phyloP scores from a whole-genome alignment of 2,797 vertebrate genomes.

The Anniella stebbinsi region DNA sequence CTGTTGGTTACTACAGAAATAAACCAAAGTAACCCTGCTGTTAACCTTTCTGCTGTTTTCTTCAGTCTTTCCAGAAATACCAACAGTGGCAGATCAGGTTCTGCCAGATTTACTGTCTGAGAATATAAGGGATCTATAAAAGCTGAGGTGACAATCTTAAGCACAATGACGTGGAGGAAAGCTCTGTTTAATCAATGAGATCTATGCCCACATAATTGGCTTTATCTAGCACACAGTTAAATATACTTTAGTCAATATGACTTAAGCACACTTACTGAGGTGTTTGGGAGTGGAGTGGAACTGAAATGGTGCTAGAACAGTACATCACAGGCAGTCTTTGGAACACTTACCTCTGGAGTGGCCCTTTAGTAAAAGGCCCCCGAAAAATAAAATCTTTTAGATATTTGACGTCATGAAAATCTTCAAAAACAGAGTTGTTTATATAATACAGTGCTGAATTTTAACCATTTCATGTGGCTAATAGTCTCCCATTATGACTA shows the following conservation, averaged over 20 bases:
- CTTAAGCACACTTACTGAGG: background rate
- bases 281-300: slow-evolving; percentile 21
- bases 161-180: background rate
- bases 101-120: background rate
- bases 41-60: slow-evolving; percentile 6
- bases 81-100: background rate
- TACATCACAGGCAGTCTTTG: slow-evolving; percentile 50
- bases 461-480: slow-evolving; percentile 23
- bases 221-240: background rate
- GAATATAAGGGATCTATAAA: background rate
- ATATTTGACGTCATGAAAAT: slow-evolving; percentile 62
- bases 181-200: background rate
- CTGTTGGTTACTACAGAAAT: background rate
- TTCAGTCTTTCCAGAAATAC: background rate
- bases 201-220: background rate
- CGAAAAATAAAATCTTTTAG: slow-evolving; percentile 51
- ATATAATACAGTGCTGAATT: slow-evolving; percentile 42
- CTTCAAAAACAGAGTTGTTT: slow-evolving; percentile 36
- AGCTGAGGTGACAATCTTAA: background rate
- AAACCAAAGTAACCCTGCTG: background rate
- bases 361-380: slow-evolving; percentile 17
- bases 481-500: slow-evolving; percentile 1
- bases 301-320: slow-evolving; percentile 41
- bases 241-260: background rate
- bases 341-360: slow-evolving; percentile 61